Conservation (phyloP, 2,888 invertebrate genomes). For the Crossocerus cetratus region DNA sequence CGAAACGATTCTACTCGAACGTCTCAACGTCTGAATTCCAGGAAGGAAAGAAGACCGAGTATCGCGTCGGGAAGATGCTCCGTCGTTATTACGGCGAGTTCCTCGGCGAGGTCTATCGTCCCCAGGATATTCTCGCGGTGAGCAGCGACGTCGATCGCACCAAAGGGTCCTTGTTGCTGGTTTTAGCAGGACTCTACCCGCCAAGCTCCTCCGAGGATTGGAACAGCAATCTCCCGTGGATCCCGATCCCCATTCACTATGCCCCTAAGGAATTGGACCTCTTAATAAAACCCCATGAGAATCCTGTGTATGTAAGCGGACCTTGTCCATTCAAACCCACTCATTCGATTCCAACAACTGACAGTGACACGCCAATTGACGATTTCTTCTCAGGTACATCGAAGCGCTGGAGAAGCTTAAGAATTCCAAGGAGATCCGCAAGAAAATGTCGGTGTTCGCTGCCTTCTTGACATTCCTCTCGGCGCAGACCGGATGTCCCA, state of each 20-base stretch:
- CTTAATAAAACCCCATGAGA: conserved; percentile 42
- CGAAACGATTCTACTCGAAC: background rate
- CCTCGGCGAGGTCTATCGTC: conserved; percentile 49
- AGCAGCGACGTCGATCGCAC: conserved; percentile 57
- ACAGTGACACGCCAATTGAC: background rate
- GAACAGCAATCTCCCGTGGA: conserved; percentile 54
- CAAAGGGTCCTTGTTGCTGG: conserved; percentile 59
- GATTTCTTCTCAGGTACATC: conserved; percentile 40
- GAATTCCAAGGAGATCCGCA: conserved; percentile 19
- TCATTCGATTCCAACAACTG: no score
- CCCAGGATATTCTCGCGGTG: conserved; percentile 50
- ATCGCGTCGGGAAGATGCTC: conserved; percentile 55
- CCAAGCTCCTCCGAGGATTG: conserved; percentile 44
- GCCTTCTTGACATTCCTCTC: conserved; percentile 39
- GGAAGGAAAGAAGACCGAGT: conserved; percentile 60
- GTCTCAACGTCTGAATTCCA: conserved; percentile 20
- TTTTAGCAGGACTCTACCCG: conserved; percentile 59
- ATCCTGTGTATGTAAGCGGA: conserved; percentile 43
- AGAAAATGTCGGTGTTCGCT: conserved; percentile 18
- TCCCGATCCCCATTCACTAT: conserved; percentile 53
- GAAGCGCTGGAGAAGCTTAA: conserved; percentile 29
- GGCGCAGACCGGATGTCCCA: conserved; percentile 50
- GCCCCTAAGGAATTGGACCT: conserved; percentile 54
- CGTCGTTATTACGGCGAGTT: conserved; percentile 55
- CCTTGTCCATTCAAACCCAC: no score